Evolutionary conservation across 2,113 vertebrate genomes (phyloP), one percentile per base, ranked within the genome.

Genomic region (Datnioides undecimradiatus): DNA sequence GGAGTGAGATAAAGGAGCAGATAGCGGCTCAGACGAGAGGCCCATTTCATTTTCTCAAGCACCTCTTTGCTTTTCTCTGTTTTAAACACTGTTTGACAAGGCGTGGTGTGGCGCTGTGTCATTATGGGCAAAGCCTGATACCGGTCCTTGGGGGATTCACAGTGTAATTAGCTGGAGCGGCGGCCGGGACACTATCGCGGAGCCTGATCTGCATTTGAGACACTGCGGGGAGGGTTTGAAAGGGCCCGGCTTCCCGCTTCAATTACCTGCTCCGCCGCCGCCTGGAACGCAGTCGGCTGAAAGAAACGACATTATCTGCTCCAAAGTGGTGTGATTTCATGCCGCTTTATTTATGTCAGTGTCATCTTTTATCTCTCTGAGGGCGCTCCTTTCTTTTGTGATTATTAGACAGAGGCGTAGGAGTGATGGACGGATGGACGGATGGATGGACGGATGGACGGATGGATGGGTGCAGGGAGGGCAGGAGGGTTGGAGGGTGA

Each of bases 171-270:
- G 83, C 85, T 38, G 13, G 67, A 11, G 3, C 36, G 70, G 70
- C 65, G 43, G 72, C 82, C 31, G 52, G 71, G 85, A 76, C 83
- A 29, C 45, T 77, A 89, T 91, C 91, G 25, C 0, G 9, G 29
- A 66, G 77, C 58, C 74, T 51, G 76, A 90, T 91, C 85, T 86
- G 87, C 90, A 89, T 91, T 43, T 55, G 65, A 86, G 77, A 78
- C 77, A 38, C 83, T n/a, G 73, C 41, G 23, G 83, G 79, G 72
- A 64, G 55, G 83, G 71, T 48, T 86, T 70, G n/a, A 63, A 85
- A 91, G 58, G 67, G 19, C 25, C 51, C n/a, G 1, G 64, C 76
- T 86, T 73, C 82, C 62, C 27, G 65, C 82, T 91, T 88, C 83
- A 89, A 90, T 88, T 90, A 91, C 91, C 88, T 80, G 78, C 68